These are phyloP conservation scores for Cyanoderma ruficeps DNA, from an alignment of 2,113 vertebrate genomes.

Conservation along the genomic window DNA sequence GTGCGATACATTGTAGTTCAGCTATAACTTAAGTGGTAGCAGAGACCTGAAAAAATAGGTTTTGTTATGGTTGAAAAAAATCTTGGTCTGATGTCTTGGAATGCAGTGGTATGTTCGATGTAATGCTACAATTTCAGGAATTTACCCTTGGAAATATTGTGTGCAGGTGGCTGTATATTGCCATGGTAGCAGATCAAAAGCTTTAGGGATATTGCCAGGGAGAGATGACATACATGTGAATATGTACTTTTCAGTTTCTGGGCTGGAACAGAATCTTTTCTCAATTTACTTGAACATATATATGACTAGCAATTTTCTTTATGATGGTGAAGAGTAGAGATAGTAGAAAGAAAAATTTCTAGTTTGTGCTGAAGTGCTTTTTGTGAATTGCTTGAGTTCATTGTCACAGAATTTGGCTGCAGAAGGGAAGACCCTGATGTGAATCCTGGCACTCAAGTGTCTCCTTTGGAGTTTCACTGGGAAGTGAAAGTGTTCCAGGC, in stretches of 20 bases:
- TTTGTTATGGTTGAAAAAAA: not conserved
- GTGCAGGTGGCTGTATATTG: accelerated
- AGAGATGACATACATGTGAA: not conserved
- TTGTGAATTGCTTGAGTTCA: not conserved
- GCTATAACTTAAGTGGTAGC: not conserved
- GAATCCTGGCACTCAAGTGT: accelerated
- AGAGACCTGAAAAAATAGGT: not conserved
- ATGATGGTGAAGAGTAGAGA: not conserved
- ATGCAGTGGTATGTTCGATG: not conserved
- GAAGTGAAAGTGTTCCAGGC: not conserved
- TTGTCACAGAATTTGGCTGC: not conserved
- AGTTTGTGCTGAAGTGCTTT: not conserved
- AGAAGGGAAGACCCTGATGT: not conserved
- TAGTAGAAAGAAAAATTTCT: not conserved
- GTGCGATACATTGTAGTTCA: not conserved
- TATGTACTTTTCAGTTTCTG: not conserved
- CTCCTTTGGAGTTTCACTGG: not conserved
- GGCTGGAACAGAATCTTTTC: not conserved
- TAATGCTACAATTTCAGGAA: not conserved
- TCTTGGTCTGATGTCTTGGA: not conserved
- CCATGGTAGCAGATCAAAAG: not conserved
- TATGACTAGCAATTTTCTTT: not conserved
- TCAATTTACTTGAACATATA: not conserved
- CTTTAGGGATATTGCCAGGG: not conserved
- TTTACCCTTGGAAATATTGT: not conserved